phyloP scores from a whole-genome alignment of 2,113 vertebrate species.

The Pyxicephalus adspersus region DNA sequence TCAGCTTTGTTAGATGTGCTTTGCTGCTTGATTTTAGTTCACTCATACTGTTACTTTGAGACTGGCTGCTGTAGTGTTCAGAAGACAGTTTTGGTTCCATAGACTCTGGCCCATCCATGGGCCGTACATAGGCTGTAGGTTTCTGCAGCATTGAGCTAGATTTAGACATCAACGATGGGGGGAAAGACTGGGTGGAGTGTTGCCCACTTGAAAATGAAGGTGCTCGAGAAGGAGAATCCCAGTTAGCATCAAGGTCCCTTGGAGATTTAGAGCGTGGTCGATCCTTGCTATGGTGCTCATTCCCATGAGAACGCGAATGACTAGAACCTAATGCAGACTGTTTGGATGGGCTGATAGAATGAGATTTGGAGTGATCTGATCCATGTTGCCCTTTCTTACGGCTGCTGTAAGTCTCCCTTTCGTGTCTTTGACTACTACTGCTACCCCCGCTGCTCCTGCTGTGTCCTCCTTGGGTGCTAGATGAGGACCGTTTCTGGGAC shows the following conservation, averaged over 20 bases:
- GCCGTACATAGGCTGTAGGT: conserved; percentile 96
- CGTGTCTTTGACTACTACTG: conserved; percentile 82
- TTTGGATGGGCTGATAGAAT: conserved; percentile 85
- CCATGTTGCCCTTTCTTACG: conserved; percentile 93
- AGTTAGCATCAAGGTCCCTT: conserved; percentile 89
- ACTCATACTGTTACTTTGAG: conserved; percentile 80
- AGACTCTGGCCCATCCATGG: conserved; percentile 96
- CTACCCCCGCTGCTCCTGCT: conserved; percentile 66
- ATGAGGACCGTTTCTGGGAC: conserved; percentile 85
- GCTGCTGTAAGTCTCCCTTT: conserved; percentile 78
- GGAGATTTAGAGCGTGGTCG: conserved; percentile 95
- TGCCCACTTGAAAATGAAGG: conserved; percentile 89
- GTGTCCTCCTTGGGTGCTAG: conserved; percentile 78
- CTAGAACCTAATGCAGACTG: conserved; percentile 77
- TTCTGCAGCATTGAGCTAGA: conserved; percentile 94
- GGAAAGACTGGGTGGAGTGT: conserved; percentile 90
- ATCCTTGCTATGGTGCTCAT: conserved; percentile 90
- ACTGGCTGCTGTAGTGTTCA: conserved; percentile 86
- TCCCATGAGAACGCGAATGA: conserved; percentile 83
- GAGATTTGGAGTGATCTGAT: conserved; percentile 90
- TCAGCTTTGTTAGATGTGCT: conserved; percentile 92
- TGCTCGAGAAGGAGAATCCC: conserved; percentile 94
- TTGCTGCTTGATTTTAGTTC: conserved; percentile 94
- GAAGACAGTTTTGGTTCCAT: conserved; percentile 89
- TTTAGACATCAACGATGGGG: conserved; percentile 94